Base-by-base conservation (phyloP, 2,888 invertebrate genomes). In the Drosophila fulvimacula region DNA sequence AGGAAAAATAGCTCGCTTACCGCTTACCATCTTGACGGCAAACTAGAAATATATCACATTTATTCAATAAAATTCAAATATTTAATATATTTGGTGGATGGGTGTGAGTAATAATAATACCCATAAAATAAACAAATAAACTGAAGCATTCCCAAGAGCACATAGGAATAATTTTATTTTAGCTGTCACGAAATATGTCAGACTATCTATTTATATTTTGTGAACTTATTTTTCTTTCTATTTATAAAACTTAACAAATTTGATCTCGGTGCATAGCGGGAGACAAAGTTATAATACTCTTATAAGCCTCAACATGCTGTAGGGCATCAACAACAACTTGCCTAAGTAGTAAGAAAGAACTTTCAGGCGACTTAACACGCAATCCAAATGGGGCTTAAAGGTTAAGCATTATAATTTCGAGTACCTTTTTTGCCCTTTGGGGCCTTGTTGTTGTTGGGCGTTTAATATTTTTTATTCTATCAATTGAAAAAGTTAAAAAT, bases 391-490 rank as follows among this genome's bases (percentile, higher is more conserved):
- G 58, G 72, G 70, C 87, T 86, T 86, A 82, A 86, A 86, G 88
- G 89, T 81, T 88, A 74, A 88, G 83, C 83, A 88, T 83, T 83
- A 83, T 83, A 88, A 83, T 83, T 83, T 88, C 69, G 73, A 67
- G 78, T 73, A 80, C 78, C 75, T 76, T 82, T 79, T 70, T 21
- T 53, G 27, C 64, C 44, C 34, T 49, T 63, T 1, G 27, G 39
- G 1, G 15, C 17, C n/a, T 24, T 42, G 34, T 15, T 68, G 21
- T 42, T 60, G 44, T 57, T 55, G 42, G 39, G 36, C 24, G 17
- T 53, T 36, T 41, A 41, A 42, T 36, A 67, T 51, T 61, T 56
- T 66, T 39, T 52, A 42, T 38, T 38, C 63, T 48, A 49, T 39
- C 69, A 80, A 81, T 82, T 82, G 71, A 68, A 42, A 73, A 82